Evolutionary conservation across 2,797 vertebrate species (phyloP).

Genomic region (Parauchenoglanis punctatus): DNA sequence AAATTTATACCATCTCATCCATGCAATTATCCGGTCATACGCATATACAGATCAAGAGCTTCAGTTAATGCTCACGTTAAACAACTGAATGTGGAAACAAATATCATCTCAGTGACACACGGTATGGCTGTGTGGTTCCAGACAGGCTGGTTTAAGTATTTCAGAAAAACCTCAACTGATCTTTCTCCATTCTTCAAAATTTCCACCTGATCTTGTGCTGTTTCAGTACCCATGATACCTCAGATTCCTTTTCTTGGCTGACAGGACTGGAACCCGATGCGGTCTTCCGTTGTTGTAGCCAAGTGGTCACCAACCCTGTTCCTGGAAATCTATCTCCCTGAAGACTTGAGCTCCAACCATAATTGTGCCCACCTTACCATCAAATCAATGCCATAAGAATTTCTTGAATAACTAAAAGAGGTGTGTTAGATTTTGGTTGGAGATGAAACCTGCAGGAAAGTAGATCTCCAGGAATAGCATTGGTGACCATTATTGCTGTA

Average conservation of each 20-base stretch:
- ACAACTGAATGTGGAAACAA: background rate
- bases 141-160: background rate
- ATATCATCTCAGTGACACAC: background rate
- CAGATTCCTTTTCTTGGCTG: background rate
- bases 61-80: background rate
- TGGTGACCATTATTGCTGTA: background rate
- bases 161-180: background rate
- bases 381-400: too few species aligned
- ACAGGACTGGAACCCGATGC: background rate
- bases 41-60: background rate
- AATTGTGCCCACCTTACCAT: too few species aligned
- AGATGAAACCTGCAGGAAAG: too few species aligned
- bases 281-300: background rate
- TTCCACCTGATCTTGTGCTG: background rate
- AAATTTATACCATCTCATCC: background rate
- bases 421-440: too few species aligned
- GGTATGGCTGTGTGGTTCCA: background rate
- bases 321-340: too few species aligned
- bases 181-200: background rate
- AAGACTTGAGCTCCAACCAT: too few species aligned
- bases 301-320: too few species aligned
- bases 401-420: too few species aligned
- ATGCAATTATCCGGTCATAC: background rate
- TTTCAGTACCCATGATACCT: background rate
- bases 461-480: too few species aligned